Conservation (phyloP, 2,888 invertebrate species). For the Brenthis daphne region DNA sequence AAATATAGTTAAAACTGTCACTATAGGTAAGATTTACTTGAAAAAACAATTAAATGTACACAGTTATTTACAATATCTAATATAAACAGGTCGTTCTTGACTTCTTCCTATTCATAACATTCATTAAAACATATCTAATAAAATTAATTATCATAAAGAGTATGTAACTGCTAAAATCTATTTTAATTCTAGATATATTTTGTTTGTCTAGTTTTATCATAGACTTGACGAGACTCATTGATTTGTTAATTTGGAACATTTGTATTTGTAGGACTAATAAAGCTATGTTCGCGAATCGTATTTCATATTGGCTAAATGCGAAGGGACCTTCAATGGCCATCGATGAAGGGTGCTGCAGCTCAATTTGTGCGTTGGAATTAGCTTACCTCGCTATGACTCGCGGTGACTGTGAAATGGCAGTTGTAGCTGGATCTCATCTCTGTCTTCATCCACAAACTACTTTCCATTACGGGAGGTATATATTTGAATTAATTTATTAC, state of each 20-base stretch:
- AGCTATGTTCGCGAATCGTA: slow-evolving; percentile 67
- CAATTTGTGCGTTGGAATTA: slow-evolving; percentile 55
- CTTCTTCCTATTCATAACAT: too few relatives aligned
- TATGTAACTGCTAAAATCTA: too few relatives aligned
- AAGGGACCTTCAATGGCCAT: slow-evolving; percentile 65
- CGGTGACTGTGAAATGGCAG: slow-evolving; percentile 75
- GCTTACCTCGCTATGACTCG: slow-evolving; percentile 55
- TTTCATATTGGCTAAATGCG: slow-evolving; percentile 69
- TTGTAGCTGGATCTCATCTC: slow-evolving; percentile 83
- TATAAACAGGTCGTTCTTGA: too few relatives aligned
- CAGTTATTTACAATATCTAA: too few relatives aligned
- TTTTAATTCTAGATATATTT: too few relatives aligned
- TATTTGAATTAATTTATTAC: too few relatives aligned
- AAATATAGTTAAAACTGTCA: too few relatives aligned
- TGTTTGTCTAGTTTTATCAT: background rate
- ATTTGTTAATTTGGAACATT: background rate
- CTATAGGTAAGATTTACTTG: too few relatives aligned
- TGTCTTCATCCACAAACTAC: slow-evolving; percentile 79
- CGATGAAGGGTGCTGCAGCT: slow-evolving; percentile 61
- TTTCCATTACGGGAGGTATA: slow-evolving; percentile 60
- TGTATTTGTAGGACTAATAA: slow-evolving; percentile 53
- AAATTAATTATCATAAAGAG: too few relatives aligned
- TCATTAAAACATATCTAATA: too few relatives aligned
- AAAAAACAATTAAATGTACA: too few relatives aligned
- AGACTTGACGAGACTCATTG: background rate